phyloP scores from a whole-genome alignment of 2,797 vertebrate genomes.

The Acrossocheilus fasciatus region DNA sequence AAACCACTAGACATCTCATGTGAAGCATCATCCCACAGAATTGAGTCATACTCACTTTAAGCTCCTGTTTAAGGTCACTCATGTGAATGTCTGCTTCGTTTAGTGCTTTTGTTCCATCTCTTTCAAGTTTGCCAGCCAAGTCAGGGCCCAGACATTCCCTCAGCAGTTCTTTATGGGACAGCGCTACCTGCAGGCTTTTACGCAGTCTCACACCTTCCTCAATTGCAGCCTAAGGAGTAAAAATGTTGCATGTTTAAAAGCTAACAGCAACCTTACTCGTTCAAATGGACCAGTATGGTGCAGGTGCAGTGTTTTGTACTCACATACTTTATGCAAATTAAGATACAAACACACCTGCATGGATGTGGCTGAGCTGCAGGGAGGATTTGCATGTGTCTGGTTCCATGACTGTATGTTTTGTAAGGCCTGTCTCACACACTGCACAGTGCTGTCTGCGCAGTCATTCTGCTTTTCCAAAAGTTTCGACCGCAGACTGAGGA shows the following conservation, averaged over 20 bases:
- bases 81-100: slow-evolving; percentile 60
- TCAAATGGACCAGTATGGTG: neutral
- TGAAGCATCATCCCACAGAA: neutral
- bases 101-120: slow-evolving; percentile 65
- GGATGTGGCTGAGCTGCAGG: slow-evolving; percentile 61
- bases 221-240: slow-evolving; percentile 64
- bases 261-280: neutral
- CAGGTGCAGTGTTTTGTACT: neutral
- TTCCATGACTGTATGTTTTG: slow-evolving; percentile 75
- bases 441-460: slow-evolving; percentile 68
- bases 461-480: slow-evolving; percentile 68
- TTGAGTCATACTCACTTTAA: slow-evolving; percentile 68
- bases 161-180: slow-evolving; percentile 74
- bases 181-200: slow-evolving; percentile 69
- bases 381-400: slow-evolving; percentile 40
- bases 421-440: slow-evolving; percentile 68
- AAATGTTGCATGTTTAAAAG: neutral
- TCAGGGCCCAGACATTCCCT: slow-evolving; percentile 69
- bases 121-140: slow-evolving; percentile 70
- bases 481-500: slow-evolving; percentile 71
- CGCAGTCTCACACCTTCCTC: slow-evolving; percentile 70
- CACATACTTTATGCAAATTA: slow-evolving; percentile 20
- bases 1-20: neutral
- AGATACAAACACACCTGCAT: slow-evolving; percentile 69
- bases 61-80: slow-evolving; percentile 59